phyloP scores from a whole-genome alignment of 2,797 vertebrate species.

The Alosa sapidissima region DNA sequence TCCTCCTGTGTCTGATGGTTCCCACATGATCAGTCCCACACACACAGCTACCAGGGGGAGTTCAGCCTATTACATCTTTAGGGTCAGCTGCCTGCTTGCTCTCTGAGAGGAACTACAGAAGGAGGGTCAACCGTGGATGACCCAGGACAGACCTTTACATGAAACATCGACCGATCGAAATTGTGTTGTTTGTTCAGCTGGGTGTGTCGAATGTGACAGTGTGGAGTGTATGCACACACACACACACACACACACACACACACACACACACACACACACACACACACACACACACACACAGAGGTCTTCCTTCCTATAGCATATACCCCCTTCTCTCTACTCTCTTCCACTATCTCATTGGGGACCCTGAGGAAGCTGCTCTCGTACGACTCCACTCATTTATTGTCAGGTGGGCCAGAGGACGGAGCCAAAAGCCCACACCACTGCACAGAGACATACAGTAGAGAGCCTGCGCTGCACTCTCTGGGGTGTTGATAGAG shows the following conservation, averaged over 20 bases:
- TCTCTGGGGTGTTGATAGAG: too few species aligned
- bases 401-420: background rate
- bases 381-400: background rate
- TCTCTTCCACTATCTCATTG: too few species aligned
- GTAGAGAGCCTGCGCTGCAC: too few species aligned
- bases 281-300: background rate
- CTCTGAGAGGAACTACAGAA: conserved; percentile 27
- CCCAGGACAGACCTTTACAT: conserved; percentile 29
- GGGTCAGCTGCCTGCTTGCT: conserved; percentile 40
- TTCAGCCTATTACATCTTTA: conserved; percentile 50
- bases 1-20: background rate
- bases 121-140: conserved; percentile 22
- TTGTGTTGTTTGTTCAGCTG: conserved; percentile 17
- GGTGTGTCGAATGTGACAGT: background rate
- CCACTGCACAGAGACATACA: too few species aligned
- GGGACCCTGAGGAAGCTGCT: background rate
- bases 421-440: background rate
- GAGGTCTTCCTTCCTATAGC: too few species aligned
- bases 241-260: background rate
- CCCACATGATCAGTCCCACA: conserved; percentile 26
- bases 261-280: background rate
- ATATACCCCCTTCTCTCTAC: too few species aligned
- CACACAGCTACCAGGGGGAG: conserved; percentile 11
- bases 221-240: background rate
- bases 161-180: conserved; percentile 28